Conservation (phyloP, 2,888 invertebrate genomes). For the Drosophila setosimentum region DNA sequence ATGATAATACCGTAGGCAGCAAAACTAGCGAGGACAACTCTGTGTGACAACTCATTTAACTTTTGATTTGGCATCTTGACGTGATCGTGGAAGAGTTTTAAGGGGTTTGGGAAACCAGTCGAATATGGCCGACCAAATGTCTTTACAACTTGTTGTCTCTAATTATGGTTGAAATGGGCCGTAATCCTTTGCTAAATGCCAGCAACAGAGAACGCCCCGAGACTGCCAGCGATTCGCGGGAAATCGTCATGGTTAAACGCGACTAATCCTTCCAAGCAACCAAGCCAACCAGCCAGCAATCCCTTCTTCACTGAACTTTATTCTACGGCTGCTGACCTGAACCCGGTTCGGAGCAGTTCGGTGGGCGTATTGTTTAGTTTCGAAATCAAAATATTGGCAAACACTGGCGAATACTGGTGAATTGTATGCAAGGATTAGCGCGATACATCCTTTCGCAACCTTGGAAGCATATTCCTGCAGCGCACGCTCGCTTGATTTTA, state of each 20-base stretch:
- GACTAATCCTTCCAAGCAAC: slow-evolving; percentile 73
- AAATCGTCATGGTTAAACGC: slow-evolving; percentile 74
- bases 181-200: slow-evolving; percentile 78
- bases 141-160: slow-evolving; percentile 84
- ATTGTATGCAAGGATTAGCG: slow-evolving; percentile 64
- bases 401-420: slow-evolving; percentile 66
- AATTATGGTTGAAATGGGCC: slow-evolving; percentile 82
- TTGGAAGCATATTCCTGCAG: slow-evolving; percentile 39
- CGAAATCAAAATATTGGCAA: slow-evolving; percentile 84
- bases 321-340: slow-evolving; percentile 34
- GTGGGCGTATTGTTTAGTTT: slow-evolving; percentile 82
- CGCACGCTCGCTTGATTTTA: slow-evolving; percentile 67
- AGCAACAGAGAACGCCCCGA: slow-evolving; percentile 70
- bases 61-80: slow-evolving; percentile 77
- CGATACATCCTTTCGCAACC: slow-evolving; percentile 70
- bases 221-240: slow-evolving; percentile 39
- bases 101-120: slow-evolving; percentile 13
- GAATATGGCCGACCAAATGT: slow-evolving; percentile 59
- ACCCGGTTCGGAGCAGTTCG: slow-evolving; percentile 36
- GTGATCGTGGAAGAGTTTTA: slow-evolving; percentile 19
- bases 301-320: slow-evolving; percentile 29
- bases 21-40: not conserved
- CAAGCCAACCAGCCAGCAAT: slow-evolving; percentile 21
- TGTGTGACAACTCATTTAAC: slow-evolving; percentile 68
- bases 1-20: not conserved